A percentile compares a stretch with the other conserved stretches of the same genome.
Evolutionary conservation across 2,888 invertebrate genomes (phyloP).

Genomic region (Agriopis leucophaearia): DNA sequence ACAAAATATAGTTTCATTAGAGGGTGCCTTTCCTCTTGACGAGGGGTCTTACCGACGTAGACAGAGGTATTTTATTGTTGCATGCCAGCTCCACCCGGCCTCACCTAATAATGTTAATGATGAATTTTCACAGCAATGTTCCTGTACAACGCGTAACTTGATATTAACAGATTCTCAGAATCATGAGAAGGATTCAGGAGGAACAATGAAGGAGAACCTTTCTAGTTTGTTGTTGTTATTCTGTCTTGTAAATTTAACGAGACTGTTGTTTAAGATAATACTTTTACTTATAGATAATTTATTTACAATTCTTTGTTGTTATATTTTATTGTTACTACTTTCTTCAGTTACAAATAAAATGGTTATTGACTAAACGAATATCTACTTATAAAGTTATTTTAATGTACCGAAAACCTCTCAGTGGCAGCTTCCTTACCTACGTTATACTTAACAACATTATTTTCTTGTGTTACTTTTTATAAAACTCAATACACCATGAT

Average conservation of each 20-base stretch:
- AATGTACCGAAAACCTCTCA: no score
- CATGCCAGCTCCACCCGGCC: slow-evolving; percentile 49
- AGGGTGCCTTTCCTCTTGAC: slow-evolving; percentile 46
- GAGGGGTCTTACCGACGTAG: slow-evolving; percentile 50
- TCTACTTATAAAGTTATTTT: no score
- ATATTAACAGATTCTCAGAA: slow-evolving; percentile 24
- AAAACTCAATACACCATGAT: no score
- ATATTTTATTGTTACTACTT: neutral
- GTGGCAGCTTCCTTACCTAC: no score
- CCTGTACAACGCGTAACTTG: slow-evolving; percentile 10
- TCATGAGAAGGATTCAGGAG: slow-evolving; percentile 3
- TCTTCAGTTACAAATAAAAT: no score
- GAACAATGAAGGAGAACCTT: slow-evolving; percentile 1
- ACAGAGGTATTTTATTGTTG: slow-evolving; percentile 58
- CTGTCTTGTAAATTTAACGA: slow-evolving; percentile 1
- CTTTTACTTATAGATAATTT: neutral
- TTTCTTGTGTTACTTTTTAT: no score
- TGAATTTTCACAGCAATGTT: slow-evolving; percentile 45
- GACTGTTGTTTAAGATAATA: slow-evolving; percentile 2
- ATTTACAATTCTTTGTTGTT: neutral
- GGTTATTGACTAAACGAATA: no score
- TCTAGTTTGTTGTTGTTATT: slow-evolving; percentile 1
- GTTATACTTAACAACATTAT: no score
- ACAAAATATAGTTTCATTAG: slow-evolving; percentile 62
- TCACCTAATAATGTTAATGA: slow-evolving; percentile 50